Evolutionary conservation across 2,888 invertebrate genomes (phyloP), one percentile per base, ranked within the genome.

Genomic region (Cataglyphis rosenhaueri): DNA sequence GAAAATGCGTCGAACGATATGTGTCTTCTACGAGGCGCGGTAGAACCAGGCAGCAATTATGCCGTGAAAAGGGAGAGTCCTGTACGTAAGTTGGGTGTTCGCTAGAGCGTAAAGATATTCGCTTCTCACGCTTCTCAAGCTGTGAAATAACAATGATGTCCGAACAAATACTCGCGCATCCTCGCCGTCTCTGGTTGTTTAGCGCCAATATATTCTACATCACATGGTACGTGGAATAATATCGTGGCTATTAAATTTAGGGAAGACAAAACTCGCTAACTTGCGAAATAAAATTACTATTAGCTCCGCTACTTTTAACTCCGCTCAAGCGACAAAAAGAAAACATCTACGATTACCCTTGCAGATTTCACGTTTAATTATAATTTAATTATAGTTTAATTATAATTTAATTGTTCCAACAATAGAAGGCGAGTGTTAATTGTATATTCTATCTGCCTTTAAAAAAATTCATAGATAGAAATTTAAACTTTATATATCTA

Each of bases 61-160:
- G 61, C 44, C 15, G 70, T 59, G 68, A 81, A 81, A 75, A 38
- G 71, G 71, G 57, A 62, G 52, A 65, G 32, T 12, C 41, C 38
- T 57, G 48, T 48, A 12, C 6, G 9, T 9, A 65, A 12, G n/a
- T 8, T 12, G 65, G 41, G 64, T 57, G 44, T 82, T 57, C 52
- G 21, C 18, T 29, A 70, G 71, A 81, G 75, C 87, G 66, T 84
- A 68, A 84, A 78, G 79, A 81, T 74, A 87, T 87, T 84, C 38
- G 61, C 83, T 87, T 86, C 86, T 82, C 78, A 87, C 83, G 75
- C 61, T 82, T 61, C 32, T 6, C 32, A 82, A 78, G 48, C 41
- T 57, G 25, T 55, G 29, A 84, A 86, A 84, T 86, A 84, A 86
- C 66, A 87, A 86, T 83, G 74, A 87, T 75, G 38, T 74, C 64